Evolutionary conservation across 2,113 vertebrate species (phyloP).

Genomic region (Corythornis vintsioides): DNA sequence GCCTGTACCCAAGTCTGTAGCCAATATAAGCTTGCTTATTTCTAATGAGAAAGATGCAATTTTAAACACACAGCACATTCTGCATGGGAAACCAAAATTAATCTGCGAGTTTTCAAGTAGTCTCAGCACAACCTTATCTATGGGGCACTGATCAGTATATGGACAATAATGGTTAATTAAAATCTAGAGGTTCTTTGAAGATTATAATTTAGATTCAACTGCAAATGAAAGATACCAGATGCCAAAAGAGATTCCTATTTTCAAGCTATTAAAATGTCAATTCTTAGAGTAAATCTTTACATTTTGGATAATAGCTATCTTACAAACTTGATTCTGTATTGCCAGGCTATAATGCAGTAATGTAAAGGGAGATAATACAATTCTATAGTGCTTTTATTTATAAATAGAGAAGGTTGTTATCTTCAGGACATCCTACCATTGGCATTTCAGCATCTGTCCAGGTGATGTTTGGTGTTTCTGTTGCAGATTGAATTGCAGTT

Average conservation of each 20-base stretch:
- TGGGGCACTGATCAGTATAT: neutral
- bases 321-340: neutral
- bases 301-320: neutral
- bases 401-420: neutral
- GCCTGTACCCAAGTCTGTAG: neutral
- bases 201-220: neutral
- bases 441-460: constrained; percentile 83
- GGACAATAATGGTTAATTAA: neutral
- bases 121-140: neutral
- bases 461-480: constrained; percentile 82
- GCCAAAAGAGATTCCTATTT: neutral
- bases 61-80: neutral
- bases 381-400: neutral
- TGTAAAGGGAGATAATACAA: neutral
- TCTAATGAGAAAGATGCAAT: neutral
- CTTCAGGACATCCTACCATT: constrained; percentile 74
- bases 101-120: neutral
- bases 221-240: neutral
- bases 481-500: constrained; percentile 75
- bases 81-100: neutral
- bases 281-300: neutral
- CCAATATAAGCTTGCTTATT: neutral
- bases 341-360: neutral
- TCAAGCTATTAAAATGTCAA: neutral
- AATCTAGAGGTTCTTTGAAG: neutral